These are phyloP conservation scores for Stigmatopora nigra DNA, from an alignment of 2,113 vertebrate genomes.

Conservation along the genomic window DNA sequence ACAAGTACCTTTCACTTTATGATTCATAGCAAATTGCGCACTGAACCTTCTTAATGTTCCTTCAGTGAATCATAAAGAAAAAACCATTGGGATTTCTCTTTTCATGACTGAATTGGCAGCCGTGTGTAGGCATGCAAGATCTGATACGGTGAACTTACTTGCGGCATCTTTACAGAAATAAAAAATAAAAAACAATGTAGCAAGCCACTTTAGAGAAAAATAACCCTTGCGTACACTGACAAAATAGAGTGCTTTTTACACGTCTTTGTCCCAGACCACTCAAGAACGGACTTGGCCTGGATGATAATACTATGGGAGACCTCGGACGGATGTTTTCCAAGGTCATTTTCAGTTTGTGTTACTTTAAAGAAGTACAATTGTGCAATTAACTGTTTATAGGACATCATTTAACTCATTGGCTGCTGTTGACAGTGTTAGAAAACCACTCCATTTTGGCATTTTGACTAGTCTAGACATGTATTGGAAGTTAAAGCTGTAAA, in stretches of 20 bases:
- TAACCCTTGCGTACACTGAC: conserved; percentile 9
- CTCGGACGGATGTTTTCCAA: background rate
- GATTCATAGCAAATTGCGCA: conserved; percentile 13
- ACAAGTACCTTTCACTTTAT: conserved; percentile 36
- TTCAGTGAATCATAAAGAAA: conserved; percentile 43
- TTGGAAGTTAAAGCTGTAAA: too few relatives aligned
- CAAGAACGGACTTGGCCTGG: conserved; percentile 29
- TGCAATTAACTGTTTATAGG: too few relatives aligned
- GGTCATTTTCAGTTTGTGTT: background rate
- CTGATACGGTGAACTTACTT: conserved; percentile 13
- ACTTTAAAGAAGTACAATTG: background rate
- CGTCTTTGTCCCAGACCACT: conserved; percentile 38
- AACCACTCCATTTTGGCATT: too few relatives aligned
- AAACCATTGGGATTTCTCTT: background rate
- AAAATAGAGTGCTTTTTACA: conserved; percentile 35
- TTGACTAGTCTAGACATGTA: too few relatives aligned
- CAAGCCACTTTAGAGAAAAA: conserved; percentile 20
- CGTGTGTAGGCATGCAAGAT: background rate
- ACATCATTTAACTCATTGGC: too few relatives aligned
- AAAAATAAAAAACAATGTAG: conserved; percentile 11
- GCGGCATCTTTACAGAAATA: conserved; percentile 17
- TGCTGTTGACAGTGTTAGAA: too few relatives aligned
- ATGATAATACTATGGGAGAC: conserved; percentile 36
- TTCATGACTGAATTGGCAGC: conserved; percentile 16
- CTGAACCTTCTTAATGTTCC: conserved; percentile 27